Conservation (phyloP, 2,888 invertebrate genomes). For the Catocala fraxini region DNA sequence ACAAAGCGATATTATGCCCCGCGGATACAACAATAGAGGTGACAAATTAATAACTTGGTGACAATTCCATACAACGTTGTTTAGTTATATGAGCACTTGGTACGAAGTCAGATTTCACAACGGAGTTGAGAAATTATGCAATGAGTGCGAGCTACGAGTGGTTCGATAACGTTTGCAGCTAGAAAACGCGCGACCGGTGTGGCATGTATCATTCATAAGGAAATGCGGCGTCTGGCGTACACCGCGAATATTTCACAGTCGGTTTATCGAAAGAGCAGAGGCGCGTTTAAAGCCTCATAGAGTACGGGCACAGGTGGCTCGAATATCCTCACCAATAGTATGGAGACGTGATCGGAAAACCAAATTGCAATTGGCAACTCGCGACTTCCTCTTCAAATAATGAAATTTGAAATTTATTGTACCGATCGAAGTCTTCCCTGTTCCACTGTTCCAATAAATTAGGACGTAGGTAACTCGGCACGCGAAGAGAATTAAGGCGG, state of each 20-base stretch:
- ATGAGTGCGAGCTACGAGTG: constrained; percentile 56
- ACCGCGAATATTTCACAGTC: constrained; percentile 84
- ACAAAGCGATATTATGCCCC: constrained; percentile 18
- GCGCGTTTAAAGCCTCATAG: constrained; percentile 85
- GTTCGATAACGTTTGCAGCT: constrained; percentile 58
- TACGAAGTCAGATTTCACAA: constrained; percentile 49
- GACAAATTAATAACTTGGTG: constrained; percentile 42
- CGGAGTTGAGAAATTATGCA: constrained; percentile 66
- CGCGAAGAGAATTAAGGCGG: constrained; percentile 64
- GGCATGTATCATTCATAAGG: constrained; percentile 86
- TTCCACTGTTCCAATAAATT: constrained; percentile 77
- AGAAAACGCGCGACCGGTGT: constrained; percentile 58
- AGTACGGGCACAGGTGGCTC: constrained; percentile 84
- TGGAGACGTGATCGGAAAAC: constrained; percentile 85
- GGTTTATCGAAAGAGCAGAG: constrained; percentile 83
- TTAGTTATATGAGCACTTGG: constrained; percentile 36
- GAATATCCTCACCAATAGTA: constrained; percentile 85
- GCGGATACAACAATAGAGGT: constrained; percentile 30
- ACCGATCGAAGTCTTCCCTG: constrained; percentile 72
- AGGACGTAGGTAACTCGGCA: constrained; percentile 64
- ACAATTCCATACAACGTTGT: constrained; percentile 43
- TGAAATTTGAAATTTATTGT: constrained; percentile 86
- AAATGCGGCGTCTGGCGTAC: constrained; percentile 75
- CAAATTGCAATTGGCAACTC: constrained; percentile 80
- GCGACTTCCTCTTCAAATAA: constrained; percentile 85